phyloP scores from a whole-genome alignment of 2,113 vertebrate species.

The mouse (Mus musculus) region DNA sequence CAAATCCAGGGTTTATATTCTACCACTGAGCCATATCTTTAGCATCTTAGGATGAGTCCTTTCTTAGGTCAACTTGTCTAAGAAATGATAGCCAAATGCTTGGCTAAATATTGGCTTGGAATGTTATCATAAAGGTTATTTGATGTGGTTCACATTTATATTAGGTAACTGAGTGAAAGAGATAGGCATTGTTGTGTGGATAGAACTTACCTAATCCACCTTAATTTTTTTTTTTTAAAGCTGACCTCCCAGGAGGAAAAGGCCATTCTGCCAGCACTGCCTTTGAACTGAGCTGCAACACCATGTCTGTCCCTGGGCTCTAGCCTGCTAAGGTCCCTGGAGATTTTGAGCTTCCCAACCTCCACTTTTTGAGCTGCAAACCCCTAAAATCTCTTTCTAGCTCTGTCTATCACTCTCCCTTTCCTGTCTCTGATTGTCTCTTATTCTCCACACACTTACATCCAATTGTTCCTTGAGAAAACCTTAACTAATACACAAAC shows the following conservation, averaged over 20 bases:
- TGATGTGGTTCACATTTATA: neutral
- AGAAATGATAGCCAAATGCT: neutral
- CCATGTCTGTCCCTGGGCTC: neutral
- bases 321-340: neutral
- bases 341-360: neutral
- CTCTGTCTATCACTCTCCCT: neutral
- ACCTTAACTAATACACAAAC: neutral
- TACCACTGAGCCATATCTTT: neutral
- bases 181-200: neutral
- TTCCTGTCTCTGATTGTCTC: neutral
- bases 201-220: neutral
- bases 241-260: neutral
- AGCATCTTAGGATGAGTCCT: neutral
- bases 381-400: neutral
- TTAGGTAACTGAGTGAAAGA: neutral
- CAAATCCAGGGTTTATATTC: neutral
- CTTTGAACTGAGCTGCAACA: neutral
- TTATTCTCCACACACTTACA: neutral
- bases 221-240: no score
- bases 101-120: neutral
- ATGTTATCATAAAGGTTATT: neutral
- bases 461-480: neutral
- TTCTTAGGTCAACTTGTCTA: neutral
- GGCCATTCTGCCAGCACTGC: no score
- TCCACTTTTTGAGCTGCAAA: neutral